phyloP scores from a whole-genome alignment of 2,113 vertebrate genomes.

The Actenoides hombroni region DNA sequence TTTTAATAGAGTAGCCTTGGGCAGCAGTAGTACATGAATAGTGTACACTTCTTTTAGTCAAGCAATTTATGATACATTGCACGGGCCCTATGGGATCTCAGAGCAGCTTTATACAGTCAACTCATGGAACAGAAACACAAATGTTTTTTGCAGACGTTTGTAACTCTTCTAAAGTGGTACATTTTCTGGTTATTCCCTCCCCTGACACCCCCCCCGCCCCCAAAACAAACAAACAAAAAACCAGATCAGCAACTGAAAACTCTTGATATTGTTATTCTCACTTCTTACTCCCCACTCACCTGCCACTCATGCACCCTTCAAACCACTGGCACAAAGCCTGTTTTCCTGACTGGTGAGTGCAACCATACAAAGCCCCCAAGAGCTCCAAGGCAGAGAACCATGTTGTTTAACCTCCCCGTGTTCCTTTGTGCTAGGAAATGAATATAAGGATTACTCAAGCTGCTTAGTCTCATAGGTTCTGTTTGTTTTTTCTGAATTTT shows the following conservation, averaged over 20 bases:
- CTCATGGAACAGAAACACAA: not conserved
- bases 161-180: not conserved
- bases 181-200: not conserved
- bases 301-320: not conserved
- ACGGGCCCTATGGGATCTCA: not conserved
- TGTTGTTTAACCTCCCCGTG: not conserved
- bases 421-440: not conserved
- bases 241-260: not conserved
- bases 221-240: not conserved
- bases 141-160: not conserved
- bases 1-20: not conserved
- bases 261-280: not conserved
- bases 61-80: constrained; percentile 13
- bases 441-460: not conserved
- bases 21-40: not conserved
- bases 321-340: not conserved
- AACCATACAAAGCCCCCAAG: not conserved
- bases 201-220: fast-evolving
- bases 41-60: not conserved
- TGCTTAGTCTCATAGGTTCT: not conserved
- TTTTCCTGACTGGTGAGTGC: not conserved
- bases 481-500: not conserved
- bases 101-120: not conserved
- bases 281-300: not conserved
- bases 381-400: not conserved